Evolutionary conservation across 2,113 vertebrate genomes (phyloP).

Genomic region (Pycnonotus jocosus): DNA sequence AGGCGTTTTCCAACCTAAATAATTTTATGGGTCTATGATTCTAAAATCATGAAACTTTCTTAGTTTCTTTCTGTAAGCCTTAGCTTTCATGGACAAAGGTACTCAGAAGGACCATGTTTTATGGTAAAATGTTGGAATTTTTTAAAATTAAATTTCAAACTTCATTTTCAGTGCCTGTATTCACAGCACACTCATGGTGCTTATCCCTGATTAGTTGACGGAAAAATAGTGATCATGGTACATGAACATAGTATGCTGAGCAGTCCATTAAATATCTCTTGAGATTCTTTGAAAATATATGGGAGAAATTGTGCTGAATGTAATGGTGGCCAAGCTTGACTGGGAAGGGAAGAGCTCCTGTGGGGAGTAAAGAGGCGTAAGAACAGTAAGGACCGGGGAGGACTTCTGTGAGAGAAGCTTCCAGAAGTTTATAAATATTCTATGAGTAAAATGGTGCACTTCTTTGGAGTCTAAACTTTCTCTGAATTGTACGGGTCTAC

Average conservation of each 20-base stretch:
- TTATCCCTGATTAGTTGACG: neutral
- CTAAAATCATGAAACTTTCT: neutral
- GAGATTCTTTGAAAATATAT: neutral
- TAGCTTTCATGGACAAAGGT: neutral
- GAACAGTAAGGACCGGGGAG: neutral
- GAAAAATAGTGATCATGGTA: neutral
- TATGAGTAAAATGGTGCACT: neutral
- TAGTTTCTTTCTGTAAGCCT: neutral
- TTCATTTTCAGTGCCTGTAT: neutral
- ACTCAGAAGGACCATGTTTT: neutral
- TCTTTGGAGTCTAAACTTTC: neutral
- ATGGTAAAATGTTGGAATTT: neutral
- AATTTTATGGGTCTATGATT: neutral
- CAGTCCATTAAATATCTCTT: neutral
- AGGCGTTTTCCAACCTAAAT: neutral
- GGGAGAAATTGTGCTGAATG: neutral
- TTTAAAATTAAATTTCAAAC: neutral
- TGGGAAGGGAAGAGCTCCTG: neutral
- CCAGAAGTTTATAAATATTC: neutral
- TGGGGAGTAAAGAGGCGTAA: neutral
- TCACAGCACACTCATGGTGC: neutral
- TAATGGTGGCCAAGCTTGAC: neutral
- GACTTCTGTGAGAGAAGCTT: neutral
- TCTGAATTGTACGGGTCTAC: neutral
- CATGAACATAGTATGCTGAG: neutral